phyloP scores from a whole-genome alignment of 2,888 invertebrate species.

The Ophion slaviceki region DNA sequence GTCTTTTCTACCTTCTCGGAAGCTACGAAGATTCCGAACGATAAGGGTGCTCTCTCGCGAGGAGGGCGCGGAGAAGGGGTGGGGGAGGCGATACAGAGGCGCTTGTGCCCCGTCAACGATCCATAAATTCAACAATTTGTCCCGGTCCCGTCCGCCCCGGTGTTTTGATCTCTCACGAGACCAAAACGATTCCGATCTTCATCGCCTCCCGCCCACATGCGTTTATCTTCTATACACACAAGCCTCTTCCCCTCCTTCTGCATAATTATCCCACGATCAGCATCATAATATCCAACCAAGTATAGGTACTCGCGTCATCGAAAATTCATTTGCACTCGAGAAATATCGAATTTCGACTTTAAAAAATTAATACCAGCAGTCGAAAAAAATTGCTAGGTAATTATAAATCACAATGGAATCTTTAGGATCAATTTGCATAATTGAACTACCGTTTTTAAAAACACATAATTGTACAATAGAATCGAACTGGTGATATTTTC shows the following conservation, averaged over 20 bases:
- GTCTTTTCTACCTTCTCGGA: conserved; percentile 76
- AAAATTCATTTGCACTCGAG: neutral
- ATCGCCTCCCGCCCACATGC: conserved; percentile 62
- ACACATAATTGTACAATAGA: no score
- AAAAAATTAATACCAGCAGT: neutral
- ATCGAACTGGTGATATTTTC: neutral
- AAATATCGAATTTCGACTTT: neutral
- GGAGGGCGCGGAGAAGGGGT: conserved; percentile 28
- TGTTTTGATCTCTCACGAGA: conserved; percentile 81
- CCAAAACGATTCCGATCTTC: conserved; percentile 66
- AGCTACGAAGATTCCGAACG: conserved; percentile 80
- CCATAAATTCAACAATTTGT: conserved; percentile 83
- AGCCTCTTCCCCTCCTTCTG: conserved; percentile 67
- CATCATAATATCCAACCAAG: conserved; percentile 5
- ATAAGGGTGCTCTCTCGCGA: conserved; percentile 76
- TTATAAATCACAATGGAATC: neutral
- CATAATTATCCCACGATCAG: conserved; percentile 72
- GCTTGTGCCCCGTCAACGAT: conserved; percentile 78
- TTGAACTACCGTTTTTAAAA: neutral
- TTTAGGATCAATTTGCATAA: neutral
- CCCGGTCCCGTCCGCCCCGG: conserved; percentile 75
- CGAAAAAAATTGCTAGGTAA: neutral
- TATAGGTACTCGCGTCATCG: neutral
- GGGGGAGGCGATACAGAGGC: conserved; percentile 60
- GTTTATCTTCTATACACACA: conserved; percentile 45